Evolutionary conservation across 2,888 invertebrate species (phyloP), one percentile per base, ranked within the genome.

Genomic region (Noctuana brunneofusca): DNA sequence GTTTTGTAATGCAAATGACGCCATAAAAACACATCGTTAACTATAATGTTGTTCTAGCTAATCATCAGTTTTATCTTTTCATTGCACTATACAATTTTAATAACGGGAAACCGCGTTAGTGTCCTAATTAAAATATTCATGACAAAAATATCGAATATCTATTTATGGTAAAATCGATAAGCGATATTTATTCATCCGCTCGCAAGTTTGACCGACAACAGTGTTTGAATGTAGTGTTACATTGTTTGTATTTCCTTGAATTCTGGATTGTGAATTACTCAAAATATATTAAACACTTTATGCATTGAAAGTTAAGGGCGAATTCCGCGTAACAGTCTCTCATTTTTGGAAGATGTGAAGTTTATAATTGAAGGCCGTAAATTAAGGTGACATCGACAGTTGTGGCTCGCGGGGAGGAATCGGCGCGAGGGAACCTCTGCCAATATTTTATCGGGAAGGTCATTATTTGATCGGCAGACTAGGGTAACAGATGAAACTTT

Each of bases 341-440:
- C 8, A 58, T 60, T 67, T 68, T 68, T 53, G 66, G 75, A 74
- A 76, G 81, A 85, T 86, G 84, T 84, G 77, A 86, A 89, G 83
- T 91, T 91, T 89, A 89, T 92, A 92, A 92, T 92, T 92, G 90
- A 85, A 84, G 83, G 85, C 80, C 89, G 90, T 92, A 92, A 92
- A 92, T 92, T 92, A 91, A 92, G 87, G 91, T 92, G 92, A 92
- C 92, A 92, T 84, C 89, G 89, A 87, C 92, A 92, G 89, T 92
- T 91, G 91, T 84, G 89, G 84, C 87, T 78, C 80, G 41, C 76
- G 72, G 78, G 68, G 68, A 67, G 66, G 78, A 81, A 70, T 71
- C 70, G 71, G 64, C 68, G 69, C 68, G 67, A 71, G 83, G 84
- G 85, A 77, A 74, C 73, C 76, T 72, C 74, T 80, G 82, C 84